Evolutionary conservation across 2,797 vertebrate genomes (phyloP).

Genomic region (Trachurus trachurus): DNA sequence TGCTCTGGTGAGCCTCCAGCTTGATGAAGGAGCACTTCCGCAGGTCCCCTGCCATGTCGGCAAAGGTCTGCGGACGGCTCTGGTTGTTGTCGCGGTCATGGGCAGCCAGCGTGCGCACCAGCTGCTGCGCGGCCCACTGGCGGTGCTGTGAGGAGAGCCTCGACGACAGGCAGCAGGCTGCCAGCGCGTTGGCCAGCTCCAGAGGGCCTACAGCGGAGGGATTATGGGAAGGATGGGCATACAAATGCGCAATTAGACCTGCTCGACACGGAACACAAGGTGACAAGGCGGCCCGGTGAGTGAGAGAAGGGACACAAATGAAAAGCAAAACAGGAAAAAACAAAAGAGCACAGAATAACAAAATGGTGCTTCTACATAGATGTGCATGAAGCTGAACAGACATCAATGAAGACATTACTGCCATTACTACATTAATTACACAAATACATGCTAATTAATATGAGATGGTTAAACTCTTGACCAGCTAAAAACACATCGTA

Average conservation of each 20-base stretch:
- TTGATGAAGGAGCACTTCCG: conserved; percentile 95
- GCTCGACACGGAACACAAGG: conserved; percentile 89
- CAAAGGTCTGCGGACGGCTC: conserved; percentile 92
- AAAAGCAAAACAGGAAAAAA: conserved; percentile 35
- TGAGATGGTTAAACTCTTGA: background rate
- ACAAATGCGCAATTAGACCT: conserved; percentile 94
- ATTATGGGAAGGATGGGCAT: conserved; percentile 94
- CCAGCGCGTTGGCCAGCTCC: conserved; percentile 98
- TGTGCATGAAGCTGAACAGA: background rate
- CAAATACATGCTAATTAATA: background rate
- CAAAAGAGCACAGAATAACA: conserved; percentile 17
- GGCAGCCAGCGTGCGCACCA: conserved; percentile 95
- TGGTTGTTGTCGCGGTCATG: conserved; percentile 98
- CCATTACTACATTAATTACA: background rate
- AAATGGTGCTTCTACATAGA: conserved; percentile 10
- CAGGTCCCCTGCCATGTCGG: conserved; percentile 97
- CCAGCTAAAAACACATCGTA: background rate
- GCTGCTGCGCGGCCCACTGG: conserved; percentile 98
- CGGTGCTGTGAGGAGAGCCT: conserved; percentile 97
- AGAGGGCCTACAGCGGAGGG: conserved; percentile 97
- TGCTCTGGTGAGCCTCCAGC: conserved; percentile 96
- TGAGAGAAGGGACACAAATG: conserved; percentile 41
- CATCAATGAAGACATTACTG: background rate
- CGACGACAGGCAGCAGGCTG: conserved; percentile 97
- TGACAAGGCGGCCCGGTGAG: conserved; percentile 76